Base-by-base conservation (phyloP, 53 echinoderm and acorn worm genomes). In the Hippasteria phrygiana region DNA sequence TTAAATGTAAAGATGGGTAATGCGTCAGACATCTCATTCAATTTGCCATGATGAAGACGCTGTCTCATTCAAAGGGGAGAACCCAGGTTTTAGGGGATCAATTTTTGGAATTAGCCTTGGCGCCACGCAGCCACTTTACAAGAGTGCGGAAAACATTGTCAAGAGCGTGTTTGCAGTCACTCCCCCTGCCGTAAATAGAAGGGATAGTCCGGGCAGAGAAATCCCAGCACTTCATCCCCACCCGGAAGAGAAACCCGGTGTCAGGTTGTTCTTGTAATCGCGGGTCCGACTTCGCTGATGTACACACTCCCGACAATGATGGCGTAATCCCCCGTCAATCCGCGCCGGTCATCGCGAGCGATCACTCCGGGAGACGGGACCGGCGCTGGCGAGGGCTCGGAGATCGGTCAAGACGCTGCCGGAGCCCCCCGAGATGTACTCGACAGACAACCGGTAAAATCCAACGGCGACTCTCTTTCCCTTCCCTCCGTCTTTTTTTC, bases 271-370 rank as follows among this genome's bases (percentile, higher is more conserved):
- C 32, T 9, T 27, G 16, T 10, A 12, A 67, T 31, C 16, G 34
- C 48, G 32, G 76, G 76, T 76, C 20, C 28, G 48, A 43, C 29
- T 26, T 17, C 32, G 33, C 43, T 40, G 59, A 79, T 37, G 46
- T 55, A 79, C 56, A 55, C 59, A 34, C 55, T 10, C 69, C 2
- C 22, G 10, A 7, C 18, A n/a, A 31, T 79, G 55, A 79, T 39
- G 39, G 56, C 79, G 79, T 79, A 79, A 79, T 79, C 79, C 79
- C 56, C 22, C 56, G 62, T 79, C 79, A 79, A 79, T 79, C 79
- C 59, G 62, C 79, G 62, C 79, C 2, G 39, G 34, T 79, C 77
- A 62, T 37, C 69, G 24, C 18, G 24, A 39, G 26, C 55, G 39
- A 79, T 59, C 59, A 79, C 56, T 53, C 53, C 35, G 38, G 56